phyloP scores from a whole-genome alignment of 2,113 vertebrate species.

The Odontesthes bonariensis region DNA sequence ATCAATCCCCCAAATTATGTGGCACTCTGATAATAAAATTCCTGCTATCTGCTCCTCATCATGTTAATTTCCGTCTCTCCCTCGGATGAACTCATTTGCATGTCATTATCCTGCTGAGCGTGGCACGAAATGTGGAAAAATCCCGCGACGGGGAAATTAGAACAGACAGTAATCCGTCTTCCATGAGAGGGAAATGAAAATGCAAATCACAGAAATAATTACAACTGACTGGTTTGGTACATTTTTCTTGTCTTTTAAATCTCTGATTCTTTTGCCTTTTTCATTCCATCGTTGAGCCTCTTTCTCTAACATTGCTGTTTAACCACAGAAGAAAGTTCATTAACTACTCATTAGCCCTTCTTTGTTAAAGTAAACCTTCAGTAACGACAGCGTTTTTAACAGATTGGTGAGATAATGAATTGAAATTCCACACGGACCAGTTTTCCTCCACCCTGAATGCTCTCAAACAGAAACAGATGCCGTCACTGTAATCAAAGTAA shows the following conservation, averaged over 20 bases:
- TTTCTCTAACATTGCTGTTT: slow-evolving; percentile 35
- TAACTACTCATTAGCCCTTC: slow-evolving; percentile 39
- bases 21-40: slow-evolving; percentile 21
- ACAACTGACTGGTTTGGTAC: slow-evolving; percentile 13
- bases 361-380: slow-evolving; percentile 53
- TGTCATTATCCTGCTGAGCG: slow-evolving; percentile 61
- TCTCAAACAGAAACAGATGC: slow-evolving; percentile 34
- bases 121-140: slow-evolving; percentile 41
- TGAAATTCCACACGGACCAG: slow-evolving; percentile 30
- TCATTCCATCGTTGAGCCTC: not conserved
- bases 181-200: slow-evolving; percentile 47
- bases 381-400: slow-evolving; percentile 27
- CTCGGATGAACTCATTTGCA: slow-evolving; percentile 70
- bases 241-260: slow-evolving; percentile 3
- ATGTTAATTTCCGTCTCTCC: slow-evolving; percentile 16
- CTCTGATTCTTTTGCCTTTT: slow-evolving; percentile 3
- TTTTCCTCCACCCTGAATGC: slow-evolving; percentile 31
- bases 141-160: slow-evolving; percentile 9
- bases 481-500: rapidly evolving
- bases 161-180: slow-evolving; percentile 37
- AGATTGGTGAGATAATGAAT: slow-evolving; percentile 50
- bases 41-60: slow-evolving; percentile 59
- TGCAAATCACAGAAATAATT: slow-evolving; percentile 69
- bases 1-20: slow-evolving; percentile 43
- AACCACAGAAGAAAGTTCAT: slow-evolving; percentile 38